Base-by-base conservation (phyloP, 2,797 vertebrate genomes). In the Enteromius trimaculatus region DNA sequence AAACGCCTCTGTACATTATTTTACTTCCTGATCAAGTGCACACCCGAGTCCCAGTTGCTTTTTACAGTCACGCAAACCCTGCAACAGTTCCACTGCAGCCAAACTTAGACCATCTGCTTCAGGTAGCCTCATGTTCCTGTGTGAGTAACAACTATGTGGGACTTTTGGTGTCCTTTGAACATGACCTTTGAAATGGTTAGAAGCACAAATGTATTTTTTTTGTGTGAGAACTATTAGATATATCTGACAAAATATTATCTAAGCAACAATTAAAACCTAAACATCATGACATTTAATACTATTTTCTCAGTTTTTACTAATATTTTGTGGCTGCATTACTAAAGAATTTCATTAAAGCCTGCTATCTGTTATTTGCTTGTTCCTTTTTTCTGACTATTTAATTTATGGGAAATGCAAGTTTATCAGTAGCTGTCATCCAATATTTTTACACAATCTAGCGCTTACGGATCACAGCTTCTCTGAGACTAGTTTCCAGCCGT, bases 321-420 rank as follows among this genome's bases (percentile, higher is more conserved):
- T 14, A 13, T 75, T 51, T 4, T 51, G 34, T 23, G 19, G n/a
- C 21, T 10, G 6, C 21, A 23, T 75, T 39, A 37, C 19, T 34
- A 53, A 75, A 55, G 6, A 55, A 75, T 37, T 37, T 10, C 31
- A 75, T 23, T 39, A 26, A 76, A n/a, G 4, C 29, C 21, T 58
- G 7, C 53, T 58, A 58, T 76, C 6, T 39, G 21, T 58, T 17
- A 4, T 13, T 19, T 51, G 39, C 39, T 42, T 42, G 39, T 42
- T 42, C 9, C 39, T 42, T 42, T 42, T 42, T 42, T 42, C 39
- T 10, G 39, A 42, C 39, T 51, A 19, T 51, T 17, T 64, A 7
- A 51, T 21, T 74, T 53, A 13, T 74, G 60, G 60, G 26, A 17
- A 74, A 74, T 34, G 21, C 8, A 72, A 31, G 71, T 53, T 53